Base-by-base conservation (phyloP, 2,888 invertebrate species). In the Lobophora halterata region DNA sequence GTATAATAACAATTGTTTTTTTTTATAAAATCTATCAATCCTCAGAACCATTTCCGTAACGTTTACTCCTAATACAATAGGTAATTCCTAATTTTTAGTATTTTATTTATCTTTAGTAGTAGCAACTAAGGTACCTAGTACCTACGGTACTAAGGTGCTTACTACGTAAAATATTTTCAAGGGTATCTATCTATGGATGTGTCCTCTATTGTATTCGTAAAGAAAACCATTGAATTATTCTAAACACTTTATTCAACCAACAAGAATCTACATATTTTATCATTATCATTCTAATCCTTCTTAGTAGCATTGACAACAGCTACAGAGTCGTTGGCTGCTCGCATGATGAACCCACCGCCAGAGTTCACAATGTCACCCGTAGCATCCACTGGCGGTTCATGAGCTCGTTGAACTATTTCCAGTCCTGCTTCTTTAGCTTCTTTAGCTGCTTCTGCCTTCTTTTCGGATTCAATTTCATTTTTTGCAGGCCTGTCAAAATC, bases 401-500 rank as follows among this genome's bases (percentile, higher is more conserved):
- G 47, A 10, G 62, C 65, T 34, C 60, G 34, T 5, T 55, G 58
- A 0, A 65, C 49, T 2, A 52, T 51, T 26, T 42, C 49, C n/a
- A n/a, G 12, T 3, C 3, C 52, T n/a, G 39, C 31, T 24, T 29
- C 29, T 11, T 16, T 35, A 11, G n/a, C 23, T 18, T 32, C 20
- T 18, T 7, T 17, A 10, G 4, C 16, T 35, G 24, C 36, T 14
- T 23, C 28, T 12, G 29, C 32, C n/a, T 50, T 52, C 32, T 59
- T 49, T 3, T 28, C 49, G 10, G 38, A 19, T 3, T 37, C 48
- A 12, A 68, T 6, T 44, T 79, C 78, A 38, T 62, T 71, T 31
- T 66, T 72, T 5, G 78, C 74, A 26, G 78, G 77, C 1, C 79
- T 79, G 60, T 39, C 19, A 41, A 21, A n/a, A n/a, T n/a, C n/a